Evolutionary conservation across 2,888 invertebrate genomes (phyloP), one percentile per base, ranked within the genome.

Genomic region (Caenorhabditis zanzibari): DNA sequence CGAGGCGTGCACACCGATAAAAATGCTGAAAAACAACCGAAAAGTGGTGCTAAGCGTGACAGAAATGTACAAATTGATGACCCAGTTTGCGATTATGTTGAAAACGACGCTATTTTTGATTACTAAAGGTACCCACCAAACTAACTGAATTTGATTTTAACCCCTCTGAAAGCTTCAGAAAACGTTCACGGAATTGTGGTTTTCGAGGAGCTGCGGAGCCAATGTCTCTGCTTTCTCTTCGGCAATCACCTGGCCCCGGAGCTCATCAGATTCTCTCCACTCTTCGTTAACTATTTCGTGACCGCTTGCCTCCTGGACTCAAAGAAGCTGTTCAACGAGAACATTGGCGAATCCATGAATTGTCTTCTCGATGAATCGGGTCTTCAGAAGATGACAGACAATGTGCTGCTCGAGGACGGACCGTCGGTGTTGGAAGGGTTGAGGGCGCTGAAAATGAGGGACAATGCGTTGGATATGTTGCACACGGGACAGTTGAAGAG

Each of bases 401-500:
- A 74, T 38, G 16, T 16, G 1, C 35, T 59, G 9, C 7, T 83
- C 12, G 80, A 69, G 41, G 72, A 74, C 16, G 83, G 83, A 16
- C 75, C 79, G 6, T 66, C 75, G 6, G 66, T 80, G 14, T 14
- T 83, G 3, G 75, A 64, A 1, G 66, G 49, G 9, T 12, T 83
- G 19, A 41, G n/a, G 35, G 41, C 59, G 0, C 19, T 83, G 14
- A 38, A 54, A 66, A 75, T 83, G 75, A 26, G 41, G 9, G 71
- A 83, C 38, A 58, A 63, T 2, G 80, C 71, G 0, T 44, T 80
- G 12, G 76, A 80, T 24, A 80, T 83, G 83, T 44, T 76, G 19
- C 83, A 83, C 56, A 75, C 59, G 10, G 83, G 83, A 44, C 63
- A 75, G 52, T 38, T 83, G 41, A 82, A 82, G 38, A 32, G 54